Percentiles rank a stretch among this genome's conserved stretches.
These are phyloP conservation scores for Drosophila buzzatii DNA, from an alignment of 2,888 invertebrate species.

Conservation along the genomic window DNA sequence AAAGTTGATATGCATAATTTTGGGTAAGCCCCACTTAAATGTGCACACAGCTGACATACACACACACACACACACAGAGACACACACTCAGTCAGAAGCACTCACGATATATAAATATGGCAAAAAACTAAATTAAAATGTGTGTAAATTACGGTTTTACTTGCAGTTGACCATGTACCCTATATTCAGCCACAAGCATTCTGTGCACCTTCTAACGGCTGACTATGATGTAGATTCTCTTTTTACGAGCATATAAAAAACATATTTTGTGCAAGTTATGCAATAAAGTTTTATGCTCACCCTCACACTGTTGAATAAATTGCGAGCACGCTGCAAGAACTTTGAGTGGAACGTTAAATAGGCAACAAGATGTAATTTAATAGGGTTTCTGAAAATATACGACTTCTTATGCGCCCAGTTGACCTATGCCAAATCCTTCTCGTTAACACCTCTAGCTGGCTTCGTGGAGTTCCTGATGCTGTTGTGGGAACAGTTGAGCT, in stretches of 20 bases:
- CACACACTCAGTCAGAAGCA: constrained; percentile 1
- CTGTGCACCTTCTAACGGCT: constrained; percentile 6
- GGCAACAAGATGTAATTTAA: constrained; percentile 30
- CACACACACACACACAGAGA: not conserved
- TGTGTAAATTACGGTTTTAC: constrained; percentile 65
- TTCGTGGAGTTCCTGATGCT: constrained; percentile 35
- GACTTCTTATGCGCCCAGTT: constrained; percentile 29
- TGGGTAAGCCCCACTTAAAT: constrained; percentile 63
- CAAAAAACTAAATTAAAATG: constrained; percentile 59
- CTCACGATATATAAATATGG: constrained; percentile 1
- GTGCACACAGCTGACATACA: constrained; percentile 20
- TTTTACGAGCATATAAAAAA: constrained; percentile 62
- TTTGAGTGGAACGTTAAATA: constrained; percentile 33
- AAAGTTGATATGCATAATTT: constrained; percentile 78
- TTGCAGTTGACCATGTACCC: constrained; percentile 34
- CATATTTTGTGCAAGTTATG: constrained; percentile 69
- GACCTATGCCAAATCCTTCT: constrained; percentile 21
- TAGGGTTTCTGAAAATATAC: constrained; percentile 35
- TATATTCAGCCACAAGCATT: not conserved
- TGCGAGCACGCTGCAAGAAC: constrained; percentile 53
- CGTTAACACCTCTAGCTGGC: constrained; percentile 65
- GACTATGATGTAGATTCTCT: constrained; percentile 29
- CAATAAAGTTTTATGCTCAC: constrained; percentile 71
- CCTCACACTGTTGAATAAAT: constrained; percentile 75
- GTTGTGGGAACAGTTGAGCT: constrained; percentile 12